A percentile compares a stretch with the other conserved stretches of the same genome.
Conservation (phyloP, 1,140 invertebrate species). For the Brachionus koreanus region DNA sequence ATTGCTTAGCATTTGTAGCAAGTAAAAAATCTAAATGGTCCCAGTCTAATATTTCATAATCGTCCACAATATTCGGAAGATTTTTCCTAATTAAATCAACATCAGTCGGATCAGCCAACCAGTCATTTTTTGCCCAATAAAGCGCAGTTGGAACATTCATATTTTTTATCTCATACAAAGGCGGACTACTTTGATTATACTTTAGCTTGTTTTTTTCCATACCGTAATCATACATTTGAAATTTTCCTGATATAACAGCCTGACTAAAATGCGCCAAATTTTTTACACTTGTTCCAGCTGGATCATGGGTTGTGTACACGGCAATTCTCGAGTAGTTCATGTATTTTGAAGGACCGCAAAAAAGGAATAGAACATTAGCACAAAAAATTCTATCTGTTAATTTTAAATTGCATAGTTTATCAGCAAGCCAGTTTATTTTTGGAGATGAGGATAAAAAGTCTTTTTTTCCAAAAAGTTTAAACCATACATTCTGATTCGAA, state of each 20-base stretch:
- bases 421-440: slow-evolving; percentile 47
- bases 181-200: slow-evolving; percentile 65
- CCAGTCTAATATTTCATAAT: slow-evolving; percentile 48
- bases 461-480: slow-evolving; percentile 49
- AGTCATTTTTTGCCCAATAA: slow-evolving; percentile 70
- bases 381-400: slow-evolving; percentile 46
- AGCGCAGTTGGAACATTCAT: slow-evolving; percentile 66
- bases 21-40: slow-evolving; percentile 58
- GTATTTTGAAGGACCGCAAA: slow-evolving; percentile 48
- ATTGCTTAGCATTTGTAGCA: slow-evolving; percentile 51
- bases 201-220: slow-evolving; percentile 59
- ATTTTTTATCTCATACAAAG: slow-evolving; percentile 65
- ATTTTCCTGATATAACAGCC: slow-evolving; percentile 48
- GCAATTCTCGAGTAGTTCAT: slow-evolving; percentile 54
- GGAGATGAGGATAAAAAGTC: slow-evolving; percentile 49
- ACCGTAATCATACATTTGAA: slow-evolving; percentile 67
- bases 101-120: slow-evolving; percentile 66
- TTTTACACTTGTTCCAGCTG: slow-evolving; percentile 74
- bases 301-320: slow-evolving; percentile 72
- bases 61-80: slow-evolving; percentile 47
- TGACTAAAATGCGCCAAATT: slow-evolving; percentile 67
- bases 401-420: slow-evolving; percentile 46
- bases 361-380: slow-evolving; percentile 49
- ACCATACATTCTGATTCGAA: slow-evolving; percentile 46
- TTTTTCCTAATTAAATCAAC: slow-evolving; percentile 61